These are phyloP conservation scores for Scrobipalpa atriplicella DNA, from an alignment of 2,888 invertebrate species.

Conservation along the genomic window DNA sequence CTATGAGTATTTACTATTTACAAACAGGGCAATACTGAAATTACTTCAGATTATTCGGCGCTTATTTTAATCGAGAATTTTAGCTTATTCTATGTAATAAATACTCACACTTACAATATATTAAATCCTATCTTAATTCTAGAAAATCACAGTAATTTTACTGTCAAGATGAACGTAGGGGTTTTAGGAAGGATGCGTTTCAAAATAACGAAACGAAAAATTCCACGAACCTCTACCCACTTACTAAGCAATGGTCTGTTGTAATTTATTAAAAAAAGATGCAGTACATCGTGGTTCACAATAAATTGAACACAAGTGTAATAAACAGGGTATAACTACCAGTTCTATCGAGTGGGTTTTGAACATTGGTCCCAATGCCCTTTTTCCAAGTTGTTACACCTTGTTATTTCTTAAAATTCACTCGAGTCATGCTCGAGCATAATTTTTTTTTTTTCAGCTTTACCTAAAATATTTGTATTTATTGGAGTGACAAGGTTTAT, in stretches of 20 bases:
- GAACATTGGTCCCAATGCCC: too few species aligned
- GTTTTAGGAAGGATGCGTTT: constrained; percentile 19
- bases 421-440: too few species aligned
- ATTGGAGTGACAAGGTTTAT: too few species aligned
- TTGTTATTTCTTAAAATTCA: too few species aligned
- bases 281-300: neutral
- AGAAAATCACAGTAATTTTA: constrained; percentile 25
- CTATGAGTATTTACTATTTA: neutral
- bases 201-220: neutral
- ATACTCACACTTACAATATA: constrained; percentile 6
- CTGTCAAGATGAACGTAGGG: constrained; percentile 14
- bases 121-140: constrained; percentile 2
- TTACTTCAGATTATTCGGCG: too few species aligned
- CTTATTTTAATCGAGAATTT: constrained; percentile 5
- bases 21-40: neutral
- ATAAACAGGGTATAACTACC: neutral
- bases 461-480: too few species aligned
- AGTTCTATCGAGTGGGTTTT: too few species aligned
- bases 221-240: constrained; percentile 14
- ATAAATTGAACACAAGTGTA: neutral
- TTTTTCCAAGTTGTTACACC: too few species aligned
- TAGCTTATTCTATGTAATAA: constrained; percentile 18
- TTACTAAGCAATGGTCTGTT: neutral
- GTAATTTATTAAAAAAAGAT: neutral
- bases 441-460: too few species aligned